phyloP scores from a whole-genome alignment of 2,888 invertebrate species.

The Phaonia tiefii region DNA sequence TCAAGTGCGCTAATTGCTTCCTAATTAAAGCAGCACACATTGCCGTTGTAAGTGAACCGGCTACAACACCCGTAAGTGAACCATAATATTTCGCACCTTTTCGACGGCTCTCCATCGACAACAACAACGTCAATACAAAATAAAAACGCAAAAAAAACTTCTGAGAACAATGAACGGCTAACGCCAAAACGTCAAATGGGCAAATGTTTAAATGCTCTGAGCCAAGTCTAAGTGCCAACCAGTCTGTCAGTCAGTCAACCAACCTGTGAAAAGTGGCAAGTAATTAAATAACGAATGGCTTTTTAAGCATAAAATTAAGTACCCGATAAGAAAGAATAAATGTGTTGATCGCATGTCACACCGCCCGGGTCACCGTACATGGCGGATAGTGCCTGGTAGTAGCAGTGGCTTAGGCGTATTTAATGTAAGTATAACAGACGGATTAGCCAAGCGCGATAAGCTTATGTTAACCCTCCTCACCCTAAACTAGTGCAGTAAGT shows the following conservation, averaged over 20 bases:
- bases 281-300: conserved; percentile 68
- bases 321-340: conserved; percentile 66
- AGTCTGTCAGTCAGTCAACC: conserved; percentile 14
- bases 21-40: conserved; percentile 63
- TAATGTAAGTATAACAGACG: conserved; percentile 53
- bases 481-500: neutral
- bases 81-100: conserved; percentile 67
- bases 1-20: conserved; percentile 65
- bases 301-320: conserved; percentile 68
- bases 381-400: neutral
- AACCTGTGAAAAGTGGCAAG: conserved; percentile 60
- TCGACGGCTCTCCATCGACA: conserved; percentile 51
- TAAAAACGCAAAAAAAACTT: neutral
- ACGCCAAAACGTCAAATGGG: conserved; percentile 1
- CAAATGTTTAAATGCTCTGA: neutral
- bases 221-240: neutral
- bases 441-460: conserved; percentile 73
- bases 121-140: neutral
- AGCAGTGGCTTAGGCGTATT: conserved; percentile 24
- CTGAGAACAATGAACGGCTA: conserved; percentile 17
- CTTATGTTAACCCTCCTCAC: conserved; percentile 39
- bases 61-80: conserved; percentile 56
- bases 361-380: conserved; percentile 26
- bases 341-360: conserved; percentile 65
- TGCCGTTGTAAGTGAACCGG: conserved; percentile 39